Evolutionary conservation across 2,888 invertebrate genomes (phyloP), one percentile per base, ranked within the genome.

Genomic region (Carpatolechia fugitivella): DNA sequence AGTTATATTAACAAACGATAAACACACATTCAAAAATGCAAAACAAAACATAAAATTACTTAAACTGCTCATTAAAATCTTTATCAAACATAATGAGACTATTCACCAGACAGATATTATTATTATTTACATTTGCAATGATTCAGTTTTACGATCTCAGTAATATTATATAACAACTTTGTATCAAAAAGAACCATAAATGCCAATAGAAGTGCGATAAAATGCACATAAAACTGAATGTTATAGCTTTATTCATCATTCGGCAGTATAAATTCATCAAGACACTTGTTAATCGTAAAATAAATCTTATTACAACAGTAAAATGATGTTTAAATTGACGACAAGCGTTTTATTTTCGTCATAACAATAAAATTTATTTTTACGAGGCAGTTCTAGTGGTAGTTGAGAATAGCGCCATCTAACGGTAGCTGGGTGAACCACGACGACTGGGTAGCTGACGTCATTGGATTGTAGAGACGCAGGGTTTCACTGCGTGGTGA

Each of bases 341-440:
- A 88, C 89, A 88, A 88, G 87, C 88, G 89, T 90, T 90, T 90
- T 90, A 90, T 90, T 89, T 88, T 88, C 86, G 80, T 86, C 88
- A 90, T 90, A 90, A 90, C 89, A 90, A 90, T 90, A 90, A 90
- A 89, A 88, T 90, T 90, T 85, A 87, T 86, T 90, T 90, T 90
- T 90, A 90, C 78, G 86, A 85, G 77, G 80, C 69, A 64, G 60
- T 66, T 63, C 68, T 74, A 75, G 74, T 72, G 68, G 40, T 54
- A 71, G 73, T 68, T 76, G 65, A 66, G 68, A 70, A 70, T 64
- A 77, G 77, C 82, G 87, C 85, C 90, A 90, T 76, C 90, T 90
- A 75, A 76, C 65, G 72, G 76, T 56, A 41, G 56, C 13, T 33
- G 55, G 53, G 54, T 57, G 76, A 67, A 88, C 80, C 69, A 63